phyloP scores from a whole-genome alignment of 2,888 invertebrate species.

The Spilosoma lubricipeda region DNA sequence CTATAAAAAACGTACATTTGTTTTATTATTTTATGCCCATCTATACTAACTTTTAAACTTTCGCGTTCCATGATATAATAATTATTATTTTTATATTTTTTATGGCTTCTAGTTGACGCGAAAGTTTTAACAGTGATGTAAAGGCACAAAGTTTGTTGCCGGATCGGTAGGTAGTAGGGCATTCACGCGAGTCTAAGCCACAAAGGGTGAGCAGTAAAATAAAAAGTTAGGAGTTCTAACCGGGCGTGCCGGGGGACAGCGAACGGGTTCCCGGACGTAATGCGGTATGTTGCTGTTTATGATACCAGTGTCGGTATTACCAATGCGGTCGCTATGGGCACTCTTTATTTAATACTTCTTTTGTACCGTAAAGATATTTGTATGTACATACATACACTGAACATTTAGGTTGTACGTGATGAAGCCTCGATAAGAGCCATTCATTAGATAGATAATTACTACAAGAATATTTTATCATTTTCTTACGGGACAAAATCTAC shows the following conservation, averaged over 20 bases:
- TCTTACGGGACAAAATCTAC: neutral
- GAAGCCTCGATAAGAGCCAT: neutral
- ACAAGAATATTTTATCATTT: neutral
- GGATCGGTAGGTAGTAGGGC: slow-evolving; percentile 73
- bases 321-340: slow-evolving; percentile 16
- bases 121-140: slow-evolving; percentile 67
- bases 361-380: neutral
- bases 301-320: slow-evolving; percentile 16
- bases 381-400: no score
- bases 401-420: no score
- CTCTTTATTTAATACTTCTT: neutral
- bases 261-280: slow-evolving; percentile 78
- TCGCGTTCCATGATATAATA: no score
- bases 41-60: no score
- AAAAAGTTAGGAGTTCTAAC: slow-evolving; percentile 85
- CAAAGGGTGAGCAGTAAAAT: slow-evolving; percentile 82
- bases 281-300: slow-evolving; percentile 66
- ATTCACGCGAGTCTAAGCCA: slow-evolving; percentile 81
- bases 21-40: no score
- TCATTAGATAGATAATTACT: neutral
- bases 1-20: no score
- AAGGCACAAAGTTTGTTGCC: slow-evolving; percentile 54
- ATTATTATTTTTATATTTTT: no score
- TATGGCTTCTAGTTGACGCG: slow-evolving; percentile 45
- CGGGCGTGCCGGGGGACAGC: slow-evolving; percentile 79